These are phyloP conservation scores for Ischnura elegans DNA, from an alignment of 2,888 invertebrate species.

Conservation along the genomic window DNA sequence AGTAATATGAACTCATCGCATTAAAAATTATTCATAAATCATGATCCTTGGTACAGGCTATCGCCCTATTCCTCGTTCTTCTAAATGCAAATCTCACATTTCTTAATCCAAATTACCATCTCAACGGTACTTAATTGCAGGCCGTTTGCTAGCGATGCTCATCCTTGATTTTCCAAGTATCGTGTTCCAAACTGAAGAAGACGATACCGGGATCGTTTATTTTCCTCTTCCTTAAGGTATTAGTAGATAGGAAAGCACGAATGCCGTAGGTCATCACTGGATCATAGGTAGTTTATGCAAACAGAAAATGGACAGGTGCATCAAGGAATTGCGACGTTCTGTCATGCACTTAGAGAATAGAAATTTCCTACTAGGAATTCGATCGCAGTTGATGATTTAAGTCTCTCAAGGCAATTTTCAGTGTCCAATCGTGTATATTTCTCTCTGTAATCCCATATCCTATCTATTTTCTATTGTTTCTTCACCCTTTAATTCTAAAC, in stretches of 20 bases:
- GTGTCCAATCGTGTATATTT: constrained; percentile 41
- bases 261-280: neutral
- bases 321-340: neutral
- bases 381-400: constrained; percentile 14
- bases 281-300: neutral
- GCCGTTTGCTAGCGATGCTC: neutral
- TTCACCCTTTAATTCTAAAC: neutral
- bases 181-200: neutral
- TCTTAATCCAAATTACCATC: neutral
- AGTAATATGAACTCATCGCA: too few species aligned
- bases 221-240: too few species aligned
- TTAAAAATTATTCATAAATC: too few species aligned
- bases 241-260: neutral
- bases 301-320: neutral
- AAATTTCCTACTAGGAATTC: neutral
- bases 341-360: neutral
- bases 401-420: neutral
- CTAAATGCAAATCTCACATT: too few species aligned
- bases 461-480: neutral
- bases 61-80: too few species aligned
- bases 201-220: neutral
- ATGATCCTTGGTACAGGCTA: too few species aligned
- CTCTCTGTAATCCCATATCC: constrained; percentile 29
- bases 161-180: neutral
- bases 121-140: neutral